These are phyloP conservation scores for Theristus sp. DNA, from an alignment of 2,888 invertebrate species.

Conservation along the genomic window DNA sequence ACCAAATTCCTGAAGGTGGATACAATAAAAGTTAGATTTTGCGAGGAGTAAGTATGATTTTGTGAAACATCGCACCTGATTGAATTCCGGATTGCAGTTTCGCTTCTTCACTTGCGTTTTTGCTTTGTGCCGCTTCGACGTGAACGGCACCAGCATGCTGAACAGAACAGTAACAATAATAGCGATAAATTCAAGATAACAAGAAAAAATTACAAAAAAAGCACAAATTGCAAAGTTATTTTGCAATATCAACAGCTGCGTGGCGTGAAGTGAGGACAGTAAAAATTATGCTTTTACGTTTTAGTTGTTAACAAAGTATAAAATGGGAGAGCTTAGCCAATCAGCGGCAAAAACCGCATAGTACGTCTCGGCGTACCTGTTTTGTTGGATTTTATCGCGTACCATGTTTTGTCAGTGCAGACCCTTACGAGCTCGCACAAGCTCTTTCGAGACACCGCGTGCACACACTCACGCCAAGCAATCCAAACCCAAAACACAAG, in stretches of 20 bases:
- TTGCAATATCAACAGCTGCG: no score
- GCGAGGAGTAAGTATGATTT: background rate
- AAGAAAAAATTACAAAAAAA: no score
- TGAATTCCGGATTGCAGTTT: slow-evolving; percentile 75
- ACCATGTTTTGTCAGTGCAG: background rate
- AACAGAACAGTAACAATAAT: slow-evolving; percentile 15
- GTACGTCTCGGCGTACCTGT: no score
- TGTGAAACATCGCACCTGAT: slow-evolving; percentile 42
- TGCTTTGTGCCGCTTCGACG: slow-evolving; percentile 52
- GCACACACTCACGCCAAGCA: background rate
- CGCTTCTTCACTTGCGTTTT: slow-evolving; percentile 80
- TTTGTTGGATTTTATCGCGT: background rate
- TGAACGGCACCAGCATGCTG: slow-evolving; percentile 66
- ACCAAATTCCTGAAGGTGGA: slow-evolving; percentile 47
- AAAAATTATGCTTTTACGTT: no score
- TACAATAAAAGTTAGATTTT: no score
- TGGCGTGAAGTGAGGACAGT: no score
- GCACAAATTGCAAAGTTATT: no score
- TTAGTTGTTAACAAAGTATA: no score
- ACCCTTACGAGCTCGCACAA: background rate
- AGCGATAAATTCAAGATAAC: no score
- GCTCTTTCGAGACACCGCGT: background rate
- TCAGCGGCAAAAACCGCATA: no score
- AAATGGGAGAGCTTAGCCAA: no score
- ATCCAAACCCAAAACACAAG: background rate